A percentile compares a stretch with the other conserved stretches of the same genome.
Evolutionary conservation across 2,888 invertebrate genomes (phyloP).

Genomic region (Drosophila barbarae): DNA sequence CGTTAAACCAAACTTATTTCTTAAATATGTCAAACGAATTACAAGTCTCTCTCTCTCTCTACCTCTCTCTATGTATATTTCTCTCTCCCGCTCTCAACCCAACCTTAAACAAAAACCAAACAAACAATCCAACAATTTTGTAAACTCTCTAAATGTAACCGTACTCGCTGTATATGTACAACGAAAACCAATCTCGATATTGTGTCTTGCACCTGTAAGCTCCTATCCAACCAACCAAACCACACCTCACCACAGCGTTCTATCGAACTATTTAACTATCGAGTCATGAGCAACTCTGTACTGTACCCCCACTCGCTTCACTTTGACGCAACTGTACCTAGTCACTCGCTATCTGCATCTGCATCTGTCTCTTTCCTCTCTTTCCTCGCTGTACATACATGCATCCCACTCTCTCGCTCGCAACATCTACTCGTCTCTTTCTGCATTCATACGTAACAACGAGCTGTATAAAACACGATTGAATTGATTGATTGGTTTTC

Average conservation of each 20-base stretch:
- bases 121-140: conserved; percentile 39
- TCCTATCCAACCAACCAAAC: conserved; percentile 20
- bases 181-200: conserved; percentile 38
- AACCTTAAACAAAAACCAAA: conserved; percentile 32
- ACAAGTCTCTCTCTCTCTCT: conserved; percentile 47
- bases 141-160: conserved; percentile 53
- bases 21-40: conserved; percentile 37
- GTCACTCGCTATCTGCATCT: conserved; percentile 36
- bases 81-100: conserved; percentile 51
- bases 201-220: conserved; percentile 38
- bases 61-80: conserved; percentile 42
- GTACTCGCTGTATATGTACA: conserved; percentile 40
- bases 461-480: conserved; percentile 27
- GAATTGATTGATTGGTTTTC: conserved; percentile 14
- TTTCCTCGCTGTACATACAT: conserved; percentile 40
- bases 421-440: conserved; percentile 31
- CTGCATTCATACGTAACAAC: conserved; percentile 24
- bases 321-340: conserved; percentile 33
- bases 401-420: conserved; percentile 40
- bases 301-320: conserved; percentile 19
- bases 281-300: conserved; percentile 17
- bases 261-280: conserved; percentile 15
- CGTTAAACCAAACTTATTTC: conserved; percentile 45
- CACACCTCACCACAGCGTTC: conserved; percentile 11
- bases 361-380: conserved; percentile 35